Base-by-base conservation (phyloP, 2,113 vertebrate species). In the Carollia perspicillata region DNA sequence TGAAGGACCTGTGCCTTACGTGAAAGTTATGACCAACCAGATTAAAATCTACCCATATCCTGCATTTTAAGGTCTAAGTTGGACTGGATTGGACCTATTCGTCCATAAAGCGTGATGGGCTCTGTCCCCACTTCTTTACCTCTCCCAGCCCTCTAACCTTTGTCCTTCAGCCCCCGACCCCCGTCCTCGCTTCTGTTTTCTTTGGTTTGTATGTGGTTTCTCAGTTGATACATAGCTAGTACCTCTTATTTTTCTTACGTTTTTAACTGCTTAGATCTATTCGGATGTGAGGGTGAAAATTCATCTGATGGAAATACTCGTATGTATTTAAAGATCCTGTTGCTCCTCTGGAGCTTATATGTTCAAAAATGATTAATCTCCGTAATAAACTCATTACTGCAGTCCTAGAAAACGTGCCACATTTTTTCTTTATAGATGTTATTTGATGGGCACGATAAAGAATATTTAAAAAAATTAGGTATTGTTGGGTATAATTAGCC, bases 271-370 rank as follows among this genome's bases (percentile, higher is more conserved):
- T 99, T 99, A 99, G 99, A 98, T 98, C 98, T 99, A 98, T 99
- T 99, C 99, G 99, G 99, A 99, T 63, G 11, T 99, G 99, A 99
- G 99, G 99, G 99, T 99, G 98, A 99, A 98, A 98, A 99, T 99
- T 98, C 98, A 99, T 98, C 98, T 99, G 99, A 99, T 99, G 99
- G 98, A 99, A 98, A 99, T 97, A 99, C 99, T 99, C 99, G 99
- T 99, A 99, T 99, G 99, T 99, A 99, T 99, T 99, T 99, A 99
- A 99, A 99, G 99, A 99, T 99, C 99, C 99, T 99, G 97, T 98
- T 98, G 99, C 99, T 99, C 99, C 98, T 97, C 98, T 99, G 99
- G 99, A 99, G 99, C 99, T 99, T 99, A 99, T 99, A 99, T 99
- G 99, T 99, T 99, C 97, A 98, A 98, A 97, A 98, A 99, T 99